These are phyloP conservation scores for Zalophus californianus DNA, from an alignment of 2,797 vertebrate genomes.

Conservation along the genomic window DNA sequence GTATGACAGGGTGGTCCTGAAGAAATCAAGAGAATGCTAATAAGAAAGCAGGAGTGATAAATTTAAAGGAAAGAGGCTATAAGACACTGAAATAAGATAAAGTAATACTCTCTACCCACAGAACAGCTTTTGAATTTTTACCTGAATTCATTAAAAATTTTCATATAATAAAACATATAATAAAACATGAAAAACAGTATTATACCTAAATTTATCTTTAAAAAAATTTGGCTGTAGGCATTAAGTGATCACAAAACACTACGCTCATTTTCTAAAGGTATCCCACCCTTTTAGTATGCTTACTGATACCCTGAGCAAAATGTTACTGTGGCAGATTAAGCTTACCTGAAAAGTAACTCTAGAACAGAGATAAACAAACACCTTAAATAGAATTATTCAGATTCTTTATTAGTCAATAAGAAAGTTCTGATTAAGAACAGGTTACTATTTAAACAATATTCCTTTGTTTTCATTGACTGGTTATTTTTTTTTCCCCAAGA, in stretches of 20 bases:
- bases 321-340: background rate
- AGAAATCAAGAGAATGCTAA: conserved; percentile 22
- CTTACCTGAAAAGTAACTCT: conserved; percentile 38
- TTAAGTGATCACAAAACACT: background rate
- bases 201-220: conserved; percentile 3
- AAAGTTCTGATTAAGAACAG: conserved; percentile 51
- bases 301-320: background rate
- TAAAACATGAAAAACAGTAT: background rate
- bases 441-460: conserved; percentile 35
- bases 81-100: conserved; percentile 47
- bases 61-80: conserved; percentile 48
- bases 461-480: background rate
- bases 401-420: conserved; percentile 35
- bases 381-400: conserved; percentile 26
- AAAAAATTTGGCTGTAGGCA: conserved; percentile 57
- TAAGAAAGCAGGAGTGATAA: background rate
- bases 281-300: background rate
- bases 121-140: conserved; percentile 45
- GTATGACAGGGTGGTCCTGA: background rate
- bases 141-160: conserved; percentile 39
- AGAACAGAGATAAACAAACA: conserved; percentile 42
- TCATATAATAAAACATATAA: conserved; percentile 43
- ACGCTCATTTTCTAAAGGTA: background rate
- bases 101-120: background rate
- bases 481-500: background rate